Conservation (phyloP, 2,797 vertebrate species). For the Melanitta fusca region DNA sequence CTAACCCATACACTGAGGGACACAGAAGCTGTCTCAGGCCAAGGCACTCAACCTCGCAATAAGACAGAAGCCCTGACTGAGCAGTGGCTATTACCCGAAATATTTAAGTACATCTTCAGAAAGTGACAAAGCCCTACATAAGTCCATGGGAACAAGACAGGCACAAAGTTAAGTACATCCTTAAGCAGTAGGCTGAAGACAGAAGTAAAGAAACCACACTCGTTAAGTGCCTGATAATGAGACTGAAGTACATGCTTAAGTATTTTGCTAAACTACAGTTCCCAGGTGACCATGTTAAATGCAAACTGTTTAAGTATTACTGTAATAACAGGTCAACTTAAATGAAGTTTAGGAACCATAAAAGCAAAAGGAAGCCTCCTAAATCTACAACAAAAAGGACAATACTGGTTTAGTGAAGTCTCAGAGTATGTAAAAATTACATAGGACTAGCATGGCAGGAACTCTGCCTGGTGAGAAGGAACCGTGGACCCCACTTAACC, state of each 20-base stretch:
- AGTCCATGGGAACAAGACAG: not conserved
- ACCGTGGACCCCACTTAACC: not conserved
- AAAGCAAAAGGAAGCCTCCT: conserved; percentile 26
- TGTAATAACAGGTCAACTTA: not conserved
- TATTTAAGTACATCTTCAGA: not conserved
- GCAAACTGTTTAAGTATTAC: not conserved
- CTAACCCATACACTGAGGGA: not conserved
- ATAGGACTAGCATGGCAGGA: conserved; percentile 34
- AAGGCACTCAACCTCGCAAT: not conserved
- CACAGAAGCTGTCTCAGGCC: not conserved
- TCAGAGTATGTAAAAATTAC: conserved; percentile 34
- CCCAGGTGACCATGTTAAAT: not conserved
- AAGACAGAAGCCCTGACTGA: not conserved
- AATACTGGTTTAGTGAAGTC: not conserved
- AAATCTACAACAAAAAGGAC: not conserved
- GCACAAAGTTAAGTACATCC: rapidly evolving
- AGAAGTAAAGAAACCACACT: not conserved
- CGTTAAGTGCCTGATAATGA: not conserved
- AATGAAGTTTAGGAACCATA: conserved; percentile 8
- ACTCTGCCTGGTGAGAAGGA: conserved; percentile 4
- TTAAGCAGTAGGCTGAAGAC: not conserved
- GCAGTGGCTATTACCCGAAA: not conserved
- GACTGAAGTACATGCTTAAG: not conserved
- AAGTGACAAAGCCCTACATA: not conserved
- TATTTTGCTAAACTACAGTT: not conserved